Evolutionary conservation across 1,140 invertebrate species (phyloP).

Genomic region (Trichonephila clavipes): DNA sequence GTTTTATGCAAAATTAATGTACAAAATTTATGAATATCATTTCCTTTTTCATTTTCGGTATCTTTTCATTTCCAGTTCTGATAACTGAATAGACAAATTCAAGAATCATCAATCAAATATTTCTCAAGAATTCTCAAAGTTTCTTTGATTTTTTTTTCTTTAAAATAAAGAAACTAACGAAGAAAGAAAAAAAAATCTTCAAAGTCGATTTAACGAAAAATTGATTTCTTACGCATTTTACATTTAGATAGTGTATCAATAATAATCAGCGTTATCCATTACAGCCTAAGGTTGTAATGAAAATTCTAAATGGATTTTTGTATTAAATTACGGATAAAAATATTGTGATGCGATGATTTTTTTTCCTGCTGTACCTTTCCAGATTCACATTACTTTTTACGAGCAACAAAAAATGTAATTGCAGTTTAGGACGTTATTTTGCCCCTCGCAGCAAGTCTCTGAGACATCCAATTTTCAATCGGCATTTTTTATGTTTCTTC

Average conservation of each 20-base stretch:
- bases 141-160: no score
- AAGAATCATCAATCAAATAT: no score
- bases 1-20: no score
- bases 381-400: neutral
- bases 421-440: neutral
- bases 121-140: no score
- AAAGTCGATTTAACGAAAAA: neutral
- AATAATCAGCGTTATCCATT: neutral
- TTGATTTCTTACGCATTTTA: neutral
- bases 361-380: neutral
- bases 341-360: neutral
- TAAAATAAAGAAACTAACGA: no score
- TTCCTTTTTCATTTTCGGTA: no score
- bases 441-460: neutral
- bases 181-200: neutral
- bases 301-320: conserved; percentile 43
- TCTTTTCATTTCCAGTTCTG: no score
- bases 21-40: no score
- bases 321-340: neutral
- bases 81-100: no score
- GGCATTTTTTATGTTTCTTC: conserved; percentile 15
- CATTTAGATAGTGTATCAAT: neutral
- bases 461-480: neutral
- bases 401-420: conserved; percentile 41
- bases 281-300: neutral